Base-by-base conservation (phyloP, 2,113 vertebrate genomes). In the Microcebus jonahi region DNA sequence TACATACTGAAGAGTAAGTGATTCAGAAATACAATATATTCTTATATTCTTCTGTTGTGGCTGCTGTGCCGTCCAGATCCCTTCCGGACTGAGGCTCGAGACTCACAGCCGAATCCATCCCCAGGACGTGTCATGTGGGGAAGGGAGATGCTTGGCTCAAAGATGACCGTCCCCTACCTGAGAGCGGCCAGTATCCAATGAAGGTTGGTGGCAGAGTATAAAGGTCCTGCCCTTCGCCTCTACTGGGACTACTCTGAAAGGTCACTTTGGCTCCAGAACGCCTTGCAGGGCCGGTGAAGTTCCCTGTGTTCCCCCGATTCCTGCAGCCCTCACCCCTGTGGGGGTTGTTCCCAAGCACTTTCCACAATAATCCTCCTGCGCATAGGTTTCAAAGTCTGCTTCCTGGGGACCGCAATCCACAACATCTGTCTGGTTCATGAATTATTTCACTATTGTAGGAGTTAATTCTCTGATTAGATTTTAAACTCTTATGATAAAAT, bases 401-500 rank as follows among this genome's bases (percentile, higher is more conserved):
- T 85, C 23, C 48, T 63, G 23, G 20, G 53, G 23, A 67, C 25
- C 48, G 36, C 63, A 42, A 48, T 2, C 18, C 11, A 27, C 34
- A 67, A 9, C 15, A 63, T 31, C 79, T 77, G n/a, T 81, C 57
- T 95, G 48, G 23, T 57, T 73, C 23, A 23, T 27, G 70, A 68
- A 70, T n/a, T 57, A 27, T 21, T 77, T 87, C 42, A 45, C 34
- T 21, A 2, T 27, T 42, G 1, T 53, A 92, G 39, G 13, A 71
- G 59, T 90, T 84, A 39, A 87, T 88, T 95, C 42, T 71, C 80
- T 93, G 63, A 45, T 65, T 53, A 57, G 21, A 61, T 94, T 70
- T 97, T 97, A 82, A 96, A 89, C 13, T 86, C 39, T 36, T 85
- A 7, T 3, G 75, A 86, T 83, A 81, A 87, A 53, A 87, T 55